phyloP scores from a whole-genome alignment of 2,888 invertebrate species.

The Brachypalpus laphriformis region DNA sequence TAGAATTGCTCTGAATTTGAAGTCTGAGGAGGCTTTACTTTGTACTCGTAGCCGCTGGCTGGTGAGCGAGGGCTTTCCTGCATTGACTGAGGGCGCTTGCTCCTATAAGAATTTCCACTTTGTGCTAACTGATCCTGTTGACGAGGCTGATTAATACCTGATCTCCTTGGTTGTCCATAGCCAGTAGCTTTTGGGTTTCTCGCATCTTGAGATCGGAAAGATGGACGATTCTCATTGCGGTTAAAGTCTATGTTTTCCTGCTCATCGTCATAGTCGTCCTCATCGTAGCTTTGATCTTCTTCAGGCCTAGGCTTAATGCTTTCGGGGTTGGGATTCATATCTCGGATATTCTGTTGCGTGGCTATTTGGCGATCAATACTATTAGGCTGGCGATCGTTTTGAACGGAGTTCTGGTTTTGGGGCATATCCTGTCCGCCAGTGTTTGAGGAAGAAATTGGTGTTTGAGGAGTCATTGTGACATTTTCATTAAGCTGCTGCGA shows the following conservation, averaged over 20 bases:
- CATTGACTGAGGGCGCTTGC: not conserved
- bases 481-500: not conserved
- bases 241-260: not conserved
- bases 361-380: not conserved
- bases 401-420: not conserved
- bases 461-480: not conserved
- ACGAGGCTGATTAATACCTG: not conserved
- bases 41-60: not conserved
- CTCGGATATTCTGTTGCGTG: not conserved
- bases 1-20: not conserved
- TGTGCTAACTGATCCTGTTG: not conserved
- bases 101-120: slow-evolving; percentile 4
- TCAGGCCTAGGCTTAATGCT: not conserved
- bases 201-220: not conserved
- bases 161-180: not conserved
- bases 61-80: not conserved
- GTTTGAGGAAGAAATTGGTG: not conserved
- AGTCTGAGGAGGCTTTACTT: not conserved
- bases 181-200: not conserved
- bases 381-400: slow-evolving; percentile 16
- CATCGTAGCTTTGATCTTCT: slow-evolving; percentile 3
- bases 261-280: slow-evolving; percentile 36
- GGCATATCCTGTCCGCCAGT: not conserved
- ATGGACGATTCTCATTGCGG: slow-evolving; percentile 6
- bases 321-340: not conserved